phyloP scores from a whole-genome alignment of 2,113 vertebrate species.

The Oenanthe oenanthe region DNA sequence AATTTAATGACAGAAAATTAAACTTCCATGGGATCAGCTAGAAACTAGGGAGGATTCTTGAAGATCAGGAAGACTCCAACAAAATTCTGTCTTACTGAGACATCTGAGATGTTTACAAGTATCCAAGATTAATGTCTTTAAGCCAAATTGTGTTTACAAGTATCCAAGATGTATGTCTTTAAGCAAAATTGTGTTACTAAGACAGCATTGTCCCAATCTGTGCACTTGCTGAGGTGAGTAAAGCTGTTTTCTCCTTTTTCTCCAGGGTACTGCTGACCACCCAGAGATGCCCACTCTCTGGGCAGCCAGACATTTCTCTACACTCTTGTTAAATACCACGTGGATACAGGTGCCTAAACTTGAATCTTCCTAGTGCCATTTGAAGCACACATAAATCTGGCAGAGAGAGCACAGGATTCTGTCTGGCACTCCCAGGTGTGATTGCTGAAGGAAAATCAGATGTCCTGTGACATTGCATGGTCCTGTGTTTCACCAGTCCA shows the following conservation, averaged over 20 bases:
- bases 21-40: not conserved
- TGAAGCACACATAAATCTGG: not conserved
- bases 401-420: not conserved
- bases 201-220: rapidly evolving
- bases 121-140: not conserved
- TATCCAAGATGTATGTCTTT: not conserved
- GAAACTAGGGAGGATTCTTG: not conserved
- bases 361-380: not conserved
- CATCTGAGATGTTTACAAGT: not conserved
- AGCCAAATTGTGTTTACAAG: not conserved
- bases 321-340: not conserved
- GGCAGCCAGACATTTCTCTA: not conserved
- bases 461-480: not conserved
- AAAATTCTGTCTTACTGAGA: not conserved
- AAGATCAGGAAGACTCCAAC: not conserved
- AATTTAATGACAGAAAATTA: not conserved
- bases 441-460: not conserved
- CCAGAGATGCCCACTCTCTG: not conserved
- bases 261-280: not conserved
- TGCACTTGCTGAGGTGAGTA: not conserved
- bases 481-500: not conserved
- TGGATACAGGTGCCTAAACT: not conserved
- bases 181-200: not conserved
- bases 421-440: not conserved
- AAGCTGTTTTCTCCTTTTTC: not conserved